Conservation (phyloP, 2,888 invertebrate species). For the Encarsia formosa region DNA sequence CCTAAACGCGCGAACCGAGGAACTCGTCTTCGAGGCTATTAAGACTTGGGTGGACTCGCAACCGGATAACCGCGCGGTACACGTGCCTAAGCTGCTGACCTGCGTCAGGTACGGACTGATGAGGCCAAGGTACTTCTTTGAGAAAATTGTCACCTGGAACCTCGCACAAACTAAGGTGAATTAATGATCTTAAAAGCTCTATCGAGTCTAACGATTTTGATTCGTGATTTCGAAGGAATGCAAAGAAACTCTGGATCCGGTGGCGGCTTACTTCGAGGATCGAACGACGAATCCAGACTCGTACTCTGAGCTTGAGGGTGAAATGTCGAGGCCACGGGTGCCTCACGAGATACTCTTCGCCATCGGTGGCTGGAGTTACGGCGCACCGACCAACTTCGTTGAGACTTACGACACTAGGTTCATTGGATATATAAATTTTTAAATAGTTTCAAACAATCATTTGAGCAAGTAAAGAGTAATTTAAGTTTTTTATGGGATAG, state of each 20-base stretch:
- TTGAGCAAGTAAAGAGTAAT: no score
- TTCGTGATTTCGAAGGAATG: constrained; percentile 37
- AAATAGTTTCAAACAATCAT: no score
- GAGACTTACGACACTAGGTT: constrained; percentile 75
- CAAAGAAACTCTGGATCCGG: constrained; percentile 56
- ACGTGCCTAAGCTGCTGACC: constrained; percentile 60
- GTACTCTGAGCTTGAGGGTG: no score
- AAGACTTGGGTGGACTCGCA: constrained; percentile 67
- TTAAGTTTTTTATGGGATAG: no score
- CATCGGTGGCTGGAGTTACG: constrained; percentile 81
- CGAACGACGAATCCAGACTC: constrained; percentile 42
- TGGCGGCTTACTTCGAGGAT: constrained; percentile 56
- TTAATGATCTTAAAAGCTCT: not conserved
- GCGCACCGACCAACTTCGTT: constrained; percentile 76
- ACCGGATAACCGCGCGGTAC: constrained; percentile 54
- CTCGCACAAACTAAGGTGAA: constrained; percentile 33
- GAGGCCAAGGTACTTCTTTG: constrained; percentile 57
- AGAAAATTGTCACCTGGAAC: constrained; percentile 57
- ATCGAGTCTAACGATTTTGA: not conserved
- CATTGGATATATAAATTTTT: no score
- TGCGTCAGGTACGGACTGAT: constrained; percentile 67
- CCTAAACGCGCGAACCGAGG: constrained; percentile 69
- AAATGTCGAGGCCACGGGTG: constrained; percentile 66
- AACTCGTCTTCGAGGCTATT: constrained; percentile 70
- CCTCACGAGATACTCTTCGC: constrained; percentile 77